Conservation (phyloP, 2,797 vertebrate species). For the Eupleurogrammus muticus region DNA sequence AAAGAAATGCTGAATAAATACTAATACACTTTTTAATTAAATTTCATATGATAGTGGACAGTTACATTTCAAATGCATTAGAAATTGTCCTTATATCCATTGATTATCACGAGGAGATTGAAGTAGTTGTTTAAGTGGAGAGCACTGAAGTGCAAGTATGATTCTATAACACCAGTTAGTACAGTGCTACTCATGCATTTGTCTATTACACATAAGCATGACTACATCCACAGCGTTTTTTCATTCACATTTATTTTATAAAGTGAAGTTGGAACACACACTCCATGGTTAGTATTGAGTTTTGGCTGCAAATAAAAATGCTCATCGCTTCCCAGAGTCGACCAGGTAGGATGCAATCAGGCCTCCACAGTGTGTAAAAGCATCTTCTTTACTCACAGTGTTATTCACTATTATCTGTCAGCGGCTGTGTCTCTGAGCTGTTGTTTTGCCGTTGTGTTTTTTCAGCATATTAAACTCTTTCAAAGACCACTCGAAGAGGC, state of each 20-base stretch:
- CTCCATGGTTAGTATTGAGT: slow-evolving; percentile 9
- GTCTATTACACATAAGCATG: slow-evolving; percentile 21
- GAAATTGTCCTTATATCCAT: slow-evolving; percentile 47
- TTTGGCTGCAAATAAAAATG: neutral
- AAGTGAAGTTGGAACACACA: neutral
- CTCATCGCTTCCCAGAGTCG: neutral
- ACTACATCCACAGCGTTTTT: slow-evolving; percentile 15
- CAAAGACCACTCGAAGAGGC: slow-evolving; percentile 60
- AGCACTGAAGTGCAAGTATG: slow-evolving; percentile 54
- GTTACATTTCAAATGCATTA: slow-evolving; percentile 69
- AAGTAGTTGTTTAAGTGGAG: slow-evolving; percentile 35
- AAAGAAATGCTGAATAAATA: slow-evolving; percentile 63
- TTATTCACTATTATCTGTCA: slow-evolving; percentile 16
- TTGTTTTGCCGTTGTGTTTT: slow-evolving; percentile 72
- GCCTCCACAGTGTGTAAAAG: slow-evolving; percentile 1
- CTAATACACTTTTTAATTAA: slow-evolving; percentile 58
- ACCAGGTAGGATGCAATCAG: neutral
- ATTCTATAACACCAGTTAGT: slow-evolving; percentile 17
- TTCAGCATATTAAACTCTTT: slow-evolving; percentile 62
- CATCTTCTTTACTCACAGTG: slow-evolving; percentile 4
- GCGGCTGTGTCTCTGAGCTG: slow-evolving; percentile 56
- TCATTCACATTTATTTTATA: slow-evolving; percentile 1
- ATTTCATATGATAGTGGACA: slow-evolving; percentile 53
- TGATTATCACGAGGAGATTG: slow-evolving; percentile 41
- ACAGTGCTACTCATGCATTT: slow-evolving; percentile 36